A percentile compares a stretch with the other conserved stretches of the same genome.
Evolutionary conservation across 2,797 vertebrate species (phyloP).

Genomic region (Scleropages formosus): DNA sequence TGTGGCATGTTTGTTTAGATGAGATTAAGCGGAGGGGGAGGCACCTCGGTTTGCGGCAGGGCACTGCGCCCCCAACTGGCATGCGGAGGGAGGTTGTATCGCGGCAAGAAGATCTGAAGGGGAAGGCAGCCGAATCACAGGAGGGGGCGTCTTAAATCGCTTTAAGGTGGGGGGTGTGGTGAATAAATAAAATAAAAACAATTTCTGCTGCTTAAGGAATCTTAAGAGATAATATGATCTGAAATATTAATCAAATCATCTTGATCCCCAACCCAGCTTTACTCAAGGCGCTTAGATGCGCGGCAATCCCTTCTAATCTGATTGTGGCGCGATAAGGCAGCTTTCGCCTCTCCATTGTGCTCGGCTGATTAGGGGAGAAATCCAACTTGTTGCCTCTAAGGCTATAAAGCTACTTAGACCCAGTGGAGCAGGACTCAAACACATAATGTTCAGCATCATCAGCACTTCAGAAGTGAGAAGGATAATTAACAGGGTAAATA

Average conservation of each 20-base stretch:
- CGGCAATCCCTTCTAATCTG: conserved; percentile 75
- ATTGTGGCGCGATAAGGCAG: conserved; percentile 71
- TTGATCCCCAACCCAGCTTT: conserved; percentile 61
- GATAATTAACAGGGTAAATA: too few species aligned
- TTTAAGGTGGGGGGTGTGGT: conserved; percentile 35
- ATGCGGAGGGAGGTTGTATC: neutral
- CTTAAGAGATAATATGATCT: conserved; percentile 66
- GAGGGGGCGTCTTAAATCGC: conserved; percentile 51
- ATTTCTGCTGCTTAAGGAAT: conserved; percentile 70
- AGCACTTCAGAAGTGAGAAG: too few species aligned
- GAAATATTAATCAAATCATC: conserved; percentile 76
- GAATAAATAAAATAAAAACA: conserved; percentile 71
- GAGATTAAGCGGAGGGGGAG: conserved; percentile 69
- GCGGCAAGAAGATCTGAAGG: conserved; percentile 47
- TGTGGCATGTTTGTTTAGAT: conserved; percentile 69
- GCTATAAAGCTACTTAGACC: conserved; percentile 17
- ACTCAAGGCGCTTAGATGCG: conserved; percentile 66
- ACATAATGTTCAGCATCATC: conserved; percentile 12
- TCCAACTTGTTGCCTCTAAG: conserved; percentile 45
- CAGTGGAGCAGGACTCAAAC: conserved; percentile 28
- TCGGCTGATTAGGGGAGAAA: conserved; percentile 64
- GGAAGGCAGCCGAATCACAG: neutral
- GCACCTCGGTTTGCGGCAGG: conserved; percentile 58
- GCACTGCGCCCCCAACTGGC: conserved; percentile 75
- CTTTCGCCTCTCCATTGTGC: conserved; percentile 69